These are phyloP conservation scores for Picus viridis DNA, from an alignment of 2,797 vertebrate genomes.

Conservation along the genomic window DNA sequence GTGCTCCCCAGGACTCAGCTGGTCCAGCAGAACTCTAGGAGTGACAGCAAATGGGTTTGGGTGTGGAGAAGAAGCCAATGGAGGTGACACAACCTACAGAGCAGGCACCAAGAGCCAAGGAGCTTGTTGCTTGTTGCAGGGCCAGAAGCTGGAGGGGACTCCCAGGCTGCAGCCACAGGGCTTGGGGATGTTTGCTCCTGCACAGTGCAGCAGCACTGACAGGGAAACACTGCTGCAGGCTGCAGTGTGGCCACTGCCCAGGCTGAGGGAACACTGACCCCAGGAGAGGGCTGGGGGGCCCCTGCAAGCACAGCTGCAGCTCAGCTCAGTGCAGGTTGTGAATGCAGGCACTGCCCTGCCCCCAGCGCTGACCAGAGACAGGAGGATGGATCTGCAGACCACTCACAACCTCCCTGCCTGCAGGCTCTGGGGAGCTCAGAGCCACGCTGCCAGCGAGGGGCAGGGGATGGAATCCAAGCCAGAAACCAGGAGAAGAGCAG, in stretches of 20 bases:
- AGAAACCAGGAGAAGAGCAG: not conserved
- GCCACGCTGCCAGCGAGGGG: not conserved
- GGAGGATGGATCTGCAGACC: not conserved
- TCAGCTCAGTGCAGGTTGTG: not conserved
- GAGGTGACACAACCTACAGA: not conserved
- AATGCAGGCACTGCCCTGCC: not conserved
- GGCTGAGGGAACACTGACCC: too few species aligned
- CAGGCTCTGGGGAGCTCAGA: constrained; percentile 41
- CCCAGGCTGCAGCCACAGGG: not conserved
- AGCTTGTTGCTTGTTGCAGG: not conserved
- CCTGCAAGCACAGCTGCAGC: not conserved
- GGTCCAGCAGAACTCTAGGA: not conserved
- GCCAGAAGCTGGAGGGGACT: not conserved
- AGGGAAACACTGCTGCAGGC: not conserved
- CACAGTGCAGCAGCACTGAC: not conserved
- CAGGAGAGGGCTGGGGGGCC: not conserved
- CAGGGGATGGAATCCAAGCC: too few species aligned
- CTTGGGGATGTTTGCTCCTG: not conserved
- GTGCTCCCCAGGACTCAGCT: not conserved
- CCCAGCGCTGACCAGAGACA: not conserved
- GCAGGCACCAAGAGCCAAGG: not conserved
- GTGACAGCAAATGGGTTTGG: not conserved
- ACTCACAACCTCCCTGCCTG: not conserved
- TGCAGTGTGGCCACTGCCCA: not conserved
- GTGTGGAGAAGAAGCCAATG: fast-evolving